These are phyloP conservation scores for Labroides dimidiatus DNA, from an alignment of 2,797 vertebrate genomes.

Conservation along the genomic window DNA sequence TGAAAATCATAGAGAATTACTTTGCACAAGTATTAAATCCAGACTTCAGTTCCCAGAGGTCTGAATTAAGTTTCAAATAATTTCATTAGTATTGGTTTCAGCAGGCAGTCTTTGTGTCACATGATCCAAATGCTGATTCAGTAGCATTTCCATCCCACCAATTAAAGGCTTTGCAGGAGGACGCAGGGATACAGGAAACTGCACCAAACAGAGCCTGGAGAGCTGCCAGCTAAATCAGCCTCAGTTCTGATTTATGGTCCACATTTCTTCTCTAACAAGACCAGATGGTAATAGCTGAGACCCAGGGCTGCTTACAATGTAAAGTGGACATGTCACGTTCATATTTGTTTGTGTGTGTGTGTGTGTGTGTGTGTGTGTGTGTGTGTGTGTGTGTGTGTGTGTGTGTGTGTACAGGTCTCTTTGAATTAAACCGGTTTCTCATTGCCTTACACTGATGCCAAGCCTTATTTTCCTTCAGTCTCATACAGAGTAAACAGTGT, in stretches of 20 bases:
- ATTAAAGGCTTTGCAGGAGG: constrained; percentile 35
- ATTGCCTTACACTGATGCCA: constrained; percentile 21
- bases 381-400: too few relatives aligned
- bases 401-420: neutral
- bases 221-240: constrained; percentile 49
- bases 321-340: constrained; percentile 25
- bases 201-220: constrained; percentile 40
- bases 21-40: constrained; percentile 13
- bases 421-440: constrained; percentile 17
- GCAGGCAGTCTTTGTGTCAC: constrained; percentile 16
- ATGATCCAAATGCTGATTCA: constrained; percentile 44
- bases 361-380: neutral
- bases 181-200: constrained; percentile 41
- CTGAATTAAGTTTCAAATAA: constrained; percentile 16
- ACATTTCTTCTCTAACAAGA: constrained; percentile 58
- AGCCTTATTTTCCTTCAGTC: neutral
- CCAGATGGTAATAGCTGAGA: constrained; percentile 37
- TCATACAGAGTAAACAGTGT: neutral
- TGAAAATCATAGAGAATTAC: constrained; percentile 6
- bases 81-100: constrained; percentile 41
- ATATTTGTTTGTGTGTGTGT: constrained; percentile 12
- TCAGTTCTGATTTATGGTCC: constrained; percentile 54
- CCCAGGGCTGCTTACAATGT: constrained; percentile 39
- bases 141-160: constrained; percentile 35
- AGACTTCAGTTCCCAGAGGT: constrained; percentile 9